Base-by-base conservation (phyloP, 2,888 invertebrate genomes). In the Orthosia gracilis region DNA sequence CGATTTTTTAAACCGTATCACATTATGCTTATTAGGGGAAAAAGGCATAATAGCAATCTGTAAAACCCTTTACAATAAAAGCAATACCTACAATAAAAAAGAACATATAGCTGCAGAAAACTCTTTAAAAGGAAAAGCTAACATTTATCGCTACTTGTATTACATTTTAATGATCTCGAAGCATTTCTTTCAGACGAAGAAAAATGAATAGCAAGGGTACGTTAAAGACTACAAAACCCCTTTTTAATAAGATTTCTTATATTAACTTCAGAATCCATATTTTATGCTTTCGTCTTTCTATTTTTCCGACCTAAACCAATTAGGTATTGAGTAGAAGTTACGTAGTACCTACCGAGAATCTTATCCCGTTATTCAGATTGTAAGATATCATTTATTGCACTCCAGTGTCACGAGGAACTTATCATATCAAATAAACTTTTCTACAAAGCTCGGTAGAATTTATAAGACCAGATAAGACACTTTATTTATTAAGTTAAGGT, bases 161-260 rank as follows among this genome's bases (percentile, higher is more conserved):
- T 58, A 71, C 50, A 52, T 50, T 70, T 70, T 62, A 70, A 78
- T 52, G 55, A 69, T 57, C 11, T 7, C n/a, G 5, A 47, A 63
- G 23, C 17, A 26, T 17, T 63, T 4, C 26, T 63, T 63, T 50
- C 21, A 21, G 40, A n/a, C 21, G 23, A 17, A 4, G 13, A 50
- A 70, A 69, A 52, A 47, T 11, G 9, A 55, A 45, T 45, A 49
- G n/a, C 52, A 15, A 64, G 21, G 11, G 7, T n/a, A 18, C 31
- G 11, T 13, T n/a, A 11, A 55, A 26, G 18, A 26, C 18, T 21
- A 26, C 12, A 23, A 18, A 31, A 23, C 13, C n/a, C 7, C 5
- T 40, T 74, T 57, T 7, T 62, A 21, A n/a, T 50, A 54, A 11
- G 47, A 31, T 63, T 66, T 40, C 18, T 65, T 65, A 31, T 58